Evolutionary conservation across 1,140 invertebrate species (phyloP).

Genomic region (Andricus grossulariae): DNA sequence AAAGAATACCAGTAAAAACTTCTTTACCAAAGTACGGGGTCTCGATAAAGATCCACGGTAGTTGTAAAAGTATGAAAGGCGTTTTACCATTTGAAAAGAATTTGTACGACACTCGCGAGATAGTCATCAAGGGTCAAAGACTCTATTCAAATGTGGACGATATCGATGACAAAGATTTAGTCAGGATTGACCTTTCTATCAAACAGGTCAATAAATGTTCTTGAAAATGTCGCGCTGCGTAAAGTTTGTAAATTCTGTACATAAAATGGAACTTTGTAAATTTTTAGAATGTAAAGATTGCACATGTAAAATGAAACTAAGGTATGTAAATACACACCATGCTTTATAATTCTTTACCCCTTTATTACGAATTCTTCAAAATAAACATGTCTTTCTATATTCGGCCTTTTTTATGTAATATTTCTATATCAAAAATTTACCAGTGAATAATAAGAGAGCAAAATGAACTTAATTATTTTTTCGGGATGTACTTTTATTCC

Average conservation of each 20-base stretch:
- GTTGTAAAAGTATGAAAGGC: background rate
- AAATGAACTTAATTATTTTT: background rate
- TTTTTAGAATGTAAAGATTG: background rate
- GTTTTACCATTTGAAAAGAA: slow-evolving; percentile 19
- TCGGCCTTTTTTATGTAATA: background rate
- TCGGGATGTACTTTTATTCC: background rate
- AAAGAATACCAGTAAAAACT: slow-evolving; percentile 10
- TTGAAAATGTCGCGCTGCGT: too few species aligned
- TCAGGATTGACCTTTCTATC: background rate
- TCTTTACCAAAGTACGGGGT: slow-evolving; percentile 33
- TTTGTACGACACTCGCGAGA: background rate
- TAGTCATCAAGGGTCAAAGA: background rate
- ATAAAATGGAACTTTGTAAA: background rate
- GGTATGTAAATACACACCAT: too few species aligned
- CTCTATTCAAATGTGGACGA: background rate
- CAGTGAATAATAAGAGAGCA: background rate
- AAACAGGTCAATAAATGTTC: background rate
- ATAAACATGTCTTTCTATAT: background rate
- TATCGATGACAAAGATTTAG: background rate
- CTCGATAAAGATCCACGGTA: slow-evolving; percentile 11
- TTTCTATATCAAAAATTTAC: background rate
- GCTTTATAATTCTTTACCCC: too few species aligned
- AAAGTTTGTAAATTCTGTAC: background rate
- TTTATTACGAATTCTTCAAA: background rate
- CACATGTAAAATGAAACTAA: too few species aligned